Evolutionary conservation across 2,888 invertebrate species (phyloP).

Genomic region (Eugnorisma glareosa): DNA sequence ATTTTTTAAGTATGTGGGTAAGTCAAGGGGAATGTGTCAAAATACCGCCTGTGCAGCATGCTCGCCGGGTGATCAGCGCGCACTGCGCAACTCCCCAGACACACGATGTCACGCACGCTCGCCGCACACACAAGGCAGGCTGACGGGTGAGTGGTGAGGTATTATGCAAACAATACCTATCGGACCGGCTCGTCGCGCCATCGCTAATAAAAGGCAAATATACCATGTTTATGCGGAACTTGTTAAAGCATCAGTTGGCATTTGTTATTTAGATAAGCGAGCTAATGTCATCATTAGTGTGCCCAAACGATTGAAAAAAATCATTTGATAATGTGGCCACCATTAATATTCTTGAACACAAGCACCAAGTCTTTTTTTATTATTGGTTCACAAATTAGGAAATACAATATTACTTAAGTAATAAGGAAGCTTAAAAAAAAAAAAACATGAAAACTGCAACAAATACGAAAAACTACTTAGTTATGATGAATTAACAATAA

Average conservation of each 20-base stretch:
- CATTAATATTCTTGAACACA: neutral
- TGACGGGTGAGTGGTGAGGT: slow-evolving; percentile 58
- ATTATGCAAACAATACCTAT: slow-evolving; percentile 71
- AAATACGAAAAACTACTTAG: neutral
- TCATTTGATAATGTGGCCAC: neutral
- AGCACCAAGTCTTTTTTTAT: too few relatives aligned
- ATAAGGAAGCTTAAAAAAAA: too few relatives aligned
- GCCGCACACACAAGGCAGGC: slow-evolving; percentile 66
- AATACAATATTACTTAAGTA: too few relatives aligned
- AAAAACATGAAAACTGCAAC: too few relatives aligned
- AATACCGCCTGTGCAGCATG: slow-evolving; percentile 77
- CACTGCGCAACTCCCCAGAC: slow-evolving; percentile 90
- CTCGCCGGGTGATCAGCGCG: slow-evolving; percentile 87
- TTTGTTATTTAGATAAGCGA: slow-evolving; percentile 28
- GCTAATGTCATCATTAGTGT: slow-evolving; percentile 21
- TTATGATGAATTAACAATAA: neutral
- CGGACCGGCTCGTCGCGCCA: slow-evolving; percentile 58
- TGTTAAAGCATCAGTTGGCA: slow-evolving; percentile 20
- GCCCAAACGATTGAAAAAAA: neutral
- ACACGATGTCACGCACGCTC: slow-evolving; percentile 83
- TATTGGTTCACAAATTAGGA: too few relatives aligned
- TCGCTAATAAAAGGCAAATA: slow-evolving; percentile 59
- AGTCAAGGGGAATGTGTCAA: slow-evolving; percentile 77
- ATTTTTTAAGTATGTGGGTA: slow-evolving; percentile 57
- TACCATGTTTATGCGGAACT: slow-evolving; percentile 27